Percentiles rank a stretch among this genome's conserved stretches.
Conservation (phyloP, 2,888 invertebrate genomes). For the Acleris literana region DNA sequence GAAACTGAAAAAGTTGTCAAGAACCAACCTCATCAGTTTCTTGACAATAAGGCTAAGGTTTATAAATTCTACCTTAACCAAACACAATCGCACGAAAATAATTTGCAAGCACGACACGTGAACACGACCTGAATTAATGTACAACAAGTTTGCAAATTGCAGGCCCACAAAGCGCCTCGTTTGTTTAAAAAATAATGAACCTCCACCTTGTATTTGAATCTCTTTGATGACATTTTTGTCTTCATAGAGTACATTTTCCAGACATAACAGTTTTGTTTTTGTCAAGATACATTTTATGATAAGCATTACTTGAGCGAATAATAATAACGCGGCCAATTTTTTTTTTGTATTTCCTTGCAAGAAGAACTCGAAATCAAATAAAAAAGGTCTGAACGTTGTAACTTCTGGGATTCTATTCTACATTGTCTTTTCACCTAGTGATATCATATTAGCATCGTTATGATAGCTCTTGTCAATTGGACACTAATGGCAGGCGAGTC, state of each 20-base stretch:
- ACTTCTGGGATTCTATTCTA: no score
- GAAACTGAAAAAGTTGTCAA: neutral
- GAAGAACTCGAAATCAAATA: no score
- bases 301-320: neutral
- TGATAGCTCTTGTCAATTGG: no score
- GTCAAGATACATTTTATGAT: neutral
- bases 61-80: neutral
- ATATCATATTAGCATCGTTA: no score
- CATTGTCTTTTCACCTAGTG: no score
- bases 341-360: no score
- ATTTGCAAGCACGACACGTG: constrained; percentile 19
- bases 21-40: neutral
- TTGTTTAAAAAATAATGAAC: constrained; percentile 37
- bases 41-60: neutral
- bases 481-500: no score
- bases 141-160: constrained; percentile 31
- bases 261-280: constrained; percentile 15
- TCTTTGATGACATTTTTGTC: constrained; percentile 35
- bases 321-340: neutral
- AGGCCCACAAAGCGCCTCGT: constrained; percentile 28
- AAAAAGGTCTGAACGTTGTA: no score
- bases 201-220: constrained; percentile 29
- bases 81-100: constrained; percentile 14
- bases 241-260: constrained; percentile 12
- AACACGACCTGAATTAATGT: constrained; percentile 27